Conservation (phyloP, 2,797 vertebrate genomes). For the Smutsia temminckii region DNA sequence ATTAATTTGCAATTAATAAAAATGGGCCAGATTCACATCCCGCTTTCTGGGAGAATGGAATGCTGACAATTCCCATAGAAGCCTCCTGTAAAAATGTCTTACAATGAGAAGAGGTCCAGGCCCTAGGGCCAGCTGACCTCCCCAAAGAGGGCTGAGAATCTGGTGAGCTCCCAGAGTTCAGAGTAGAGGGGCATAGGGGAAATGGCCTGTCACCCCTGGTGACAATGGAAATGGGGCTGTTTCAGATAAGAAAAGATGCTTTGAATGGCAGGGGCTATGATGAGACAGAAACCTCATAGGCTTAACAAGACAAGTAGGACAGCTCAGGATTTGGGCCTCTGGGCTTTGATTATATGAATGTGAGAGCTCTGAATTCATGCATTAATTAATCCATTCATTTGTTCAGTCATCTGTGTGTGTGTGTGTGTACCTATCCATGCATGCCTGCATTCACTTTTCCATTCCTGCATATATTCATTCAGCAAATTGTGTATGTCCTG, state of each 20-base stretch:
- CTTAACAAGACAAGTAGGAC: constrained; percentile 9
- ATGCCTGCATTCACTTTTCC: neutral
- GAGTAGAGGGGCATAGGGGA: neutral
- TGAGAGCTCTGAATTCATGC: neutral
- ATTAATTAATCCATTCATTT: neutral
- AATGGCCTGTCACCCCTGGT: neutral
- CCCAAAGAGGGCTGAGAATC: constrained; percentile 60
- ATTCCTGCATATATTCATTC: neutral
- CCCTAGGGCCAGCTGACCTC: constrained; percentile 48
- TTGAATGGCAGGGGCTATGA: constrained; percentile 21
- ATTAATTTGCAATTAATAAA: constrained; percentile 77
- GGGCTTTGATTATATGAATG: neutral
- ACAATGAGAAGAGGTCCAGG: constrained; percentile 31
- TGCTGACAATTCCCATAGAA: constrained; percentile 71
- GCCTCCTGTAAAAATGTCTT: constrained; percentile 53
- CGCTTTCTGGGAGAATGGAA: constrained; percentile 73
- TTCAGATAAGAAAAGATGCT: neutral
- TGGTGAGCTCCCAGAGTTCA: constrained; percentile 15
- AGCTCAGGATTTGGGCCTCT: neutral
- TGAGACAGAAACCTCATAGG: neutral
- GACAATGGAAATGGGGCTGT: neutral
- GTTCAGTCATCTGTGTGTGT: neutral
- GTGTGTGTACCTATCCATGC: neutral
- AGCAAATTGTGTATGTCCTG: neutral
- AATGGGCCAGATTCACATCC: constrained; percentile 63